Evolutionary conservation across 2,113 vertebrate genomes (phyloP).

Genomic region (Brienomyrus brachyistius): DNA sequence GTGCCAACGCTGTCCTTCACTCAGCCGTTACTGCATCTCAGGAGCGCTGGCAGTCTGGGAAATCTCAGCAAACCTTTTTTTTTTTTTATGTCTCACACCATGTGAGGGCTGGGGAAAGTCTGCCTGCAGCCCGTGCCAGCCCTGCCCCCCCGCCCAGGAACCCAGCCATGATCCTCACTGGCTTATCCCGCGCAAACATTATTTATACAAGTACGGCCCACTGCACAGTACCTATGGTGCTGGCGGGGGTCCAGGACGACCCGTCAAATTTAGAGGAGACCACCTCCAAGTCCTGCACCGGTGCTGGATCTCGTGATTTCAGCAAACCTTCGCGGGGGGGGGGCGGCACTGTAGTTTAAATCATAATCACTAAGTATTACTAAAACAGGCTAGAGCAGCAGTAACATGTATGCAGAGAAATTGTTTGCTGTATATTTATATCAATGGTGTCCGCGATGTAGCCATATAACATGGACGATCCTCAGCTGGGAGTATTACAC

Average conservation of each 20-base stretch:
- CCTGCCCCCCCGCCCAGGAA: background rate
- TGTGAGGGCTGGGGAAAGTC: background rate
- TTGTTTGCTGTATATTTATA: background rate
- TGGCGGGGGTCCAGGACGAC: background rate
- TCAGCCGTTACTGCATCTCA: background rate
- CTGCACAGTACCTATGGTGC: background rate
- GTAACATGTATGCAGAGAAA: background rate
- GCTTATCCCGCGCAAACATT: background rate
- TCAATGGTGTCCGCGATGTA: background rate
- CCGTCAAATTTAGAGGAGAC: background rate
- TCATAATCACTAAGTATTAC: background rate
- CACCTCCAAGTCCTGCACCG: background rate
- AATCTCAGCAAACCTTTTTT: background rate
- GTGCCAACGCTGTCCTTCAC: background rate
- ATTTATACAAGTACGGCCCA: background rate
- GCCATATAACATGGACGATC: background rate
- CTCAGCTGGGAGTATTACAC: background rate
- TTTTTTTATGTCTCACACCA: background rate
- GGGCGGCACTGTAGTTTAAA: background rate
- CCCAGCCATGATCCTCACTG: background rate
- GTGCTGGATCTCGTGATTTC: background rate
- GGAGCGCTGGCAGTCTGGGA: background rate
- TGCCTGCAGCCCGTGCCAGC: background rate
- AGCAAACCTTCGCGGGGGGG: background rate
- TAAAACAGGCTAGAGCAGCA: background rate